Percentiles rank a stretch among this genome's conserved stretches.
Evolutionary conservation across 2,888 invertebrate species (phyloP).

Genomic region (Cryptocheilus praepositus): DNA sequence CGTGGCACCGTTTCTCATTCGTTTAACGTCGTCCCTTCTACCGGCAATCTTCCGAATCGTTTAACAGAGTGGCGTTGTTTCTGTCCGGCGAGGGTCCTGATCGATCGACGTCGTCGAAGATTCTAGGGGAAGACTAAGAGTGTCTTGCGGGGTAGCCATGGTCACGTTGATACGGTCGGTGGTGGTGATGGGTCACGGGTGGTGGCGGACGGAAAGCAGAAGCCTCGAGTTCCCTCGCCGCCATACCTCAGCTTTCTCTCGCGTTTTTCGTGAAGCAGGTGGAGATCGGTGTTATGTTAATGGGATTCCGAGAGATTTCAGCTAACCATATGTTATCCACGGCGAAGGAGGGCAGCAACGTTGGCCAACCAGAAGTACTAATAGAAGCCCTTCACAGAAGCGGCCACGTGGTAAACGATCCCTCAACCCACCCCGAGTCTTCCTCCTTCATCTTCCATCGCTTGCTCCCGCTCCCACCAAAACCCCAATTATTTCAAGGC

Average conservation of each 20-base stretch:
- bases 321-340: constrained; percentile 63
- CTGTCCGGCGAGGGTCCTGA: constrained; percentile 13
- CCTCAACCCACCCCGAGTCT: constrained; percentile 17
- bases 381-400: constrained; percentile 53
- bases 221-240: no score
- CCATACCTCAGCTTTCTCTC: constrained; percentile 19
- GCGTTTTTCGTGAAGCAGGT: constrained; percentile 58
- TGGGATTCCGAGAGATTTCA: constrained; percentile 53
- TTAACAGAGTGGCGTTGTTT: constrained; percentile 27
- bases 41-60: constrained; percentile 14
- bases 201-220: neutral
- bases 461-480: constrained; percentile 27
- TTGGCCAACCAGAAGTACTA: constrained; percentile 49
- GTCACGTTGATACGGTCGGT: neutral
- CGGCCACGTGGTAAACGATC: constrained; percentile 41
- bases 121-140: constrained; percentile 15
- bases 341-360: constrained; percentile 32
- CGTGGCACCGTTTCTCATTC: constrained; percentile 13
- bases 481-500: constrained; percentile 39
- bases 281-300: constrained; percentile 64
- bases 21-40: constrained; percentile 11
- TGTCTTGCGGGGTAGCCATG: constrained; percentile 16
- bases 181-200: constrained; percentile 1
- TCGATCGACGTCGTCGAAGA: constrained; percentile 28
- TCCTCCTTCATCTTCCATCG: neutral